Conservation (phyloP, 2,797 vertebrate genomes). For the Adrianichthys oophorus region DNA sequence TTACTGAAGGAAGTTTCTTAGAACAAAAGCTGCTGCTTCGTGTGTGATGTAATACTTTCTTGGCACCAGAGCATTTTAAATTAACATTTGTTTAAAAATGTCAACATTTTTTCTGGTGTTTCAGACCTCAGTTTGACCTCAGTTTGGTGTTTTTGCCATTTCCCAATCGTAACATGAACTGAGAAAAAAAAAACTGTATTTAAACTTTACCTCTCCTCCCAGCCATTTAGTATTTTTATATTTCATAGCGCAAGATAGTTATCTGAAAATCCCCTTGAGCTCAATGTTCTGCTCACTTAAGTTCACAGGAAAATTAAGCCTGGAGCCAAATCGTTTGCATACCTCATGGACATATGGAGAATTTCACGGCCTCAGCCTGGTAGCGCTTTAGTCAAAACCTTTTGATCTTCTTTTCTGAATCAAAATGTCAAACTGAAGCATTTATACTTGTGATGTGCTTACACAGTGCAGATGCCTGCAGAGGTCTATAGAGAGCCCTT, state of each 20-base stretch:
- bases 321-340: too few species aligned
- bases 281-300: too few species aligned
- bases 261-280: too few species aligned
- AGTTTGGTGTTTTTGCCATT: neutral
- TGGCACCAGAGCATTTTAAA: too few species aligned
- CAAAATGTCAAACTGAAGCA: too few species aligned
- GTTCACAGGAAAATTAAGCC: too few species aligned
- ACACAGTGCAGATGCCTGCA: neutral
- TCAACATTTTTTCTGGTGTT: neutral
- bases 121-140: neutral
- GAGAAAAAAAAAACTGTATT: neutral
- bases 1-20: too few species aligned
- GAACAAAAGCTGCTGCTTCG: too few species aligned
- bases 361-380: too few species aligned
- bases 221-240: neutral
- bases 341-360: too few species aligned
- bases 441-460: constrained; percentile 5
- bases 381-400: neutral
- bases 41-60: too few species aligned
- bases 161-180: neutral
- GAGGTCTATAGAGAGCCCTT: constrained; percentile 4
- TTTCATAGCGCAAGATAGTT: neutral
- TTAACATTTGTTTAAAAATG: neutral
- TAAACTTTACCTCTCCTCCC: neutral
- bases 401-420: neutral